phyloP scores from a whole-genome alignment of 92 coral and sea anemone genomes.

The Plumapathes pennacea region DNA sequence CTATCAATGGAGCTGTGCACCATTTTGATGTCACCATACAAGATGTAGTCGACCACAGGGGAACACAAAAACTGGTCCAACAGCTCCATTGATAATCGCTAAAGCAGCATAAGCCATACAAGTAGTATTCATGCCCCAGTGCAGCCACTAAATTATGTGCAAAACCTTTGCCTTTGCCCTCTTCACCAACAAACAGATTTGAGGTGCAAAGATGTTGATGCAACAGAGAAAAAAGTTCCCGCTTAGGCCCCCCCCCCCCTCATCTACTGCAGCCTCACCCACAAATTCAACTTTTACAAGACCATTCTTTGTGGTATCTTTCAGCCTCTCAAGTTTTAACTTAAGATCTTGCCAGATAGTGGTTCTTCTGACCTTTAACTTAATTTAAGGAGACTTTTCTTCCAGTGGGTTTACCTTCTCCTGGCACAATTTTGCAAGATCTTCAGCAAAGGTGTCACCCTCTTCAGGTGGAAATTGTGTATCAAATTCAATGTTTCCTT shows the following conservation, averaged over 20 bases:
- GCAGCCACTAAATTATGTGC: constrained; percentile 53
- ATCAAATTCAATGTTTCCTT: too few species aligned
- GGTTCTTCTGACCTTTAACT: constrained; percentile 5
- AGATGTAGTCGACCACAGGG: constrained; percentile 53
- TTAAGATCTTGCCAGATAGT: not conserved
- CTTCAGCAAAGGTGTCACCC: not conserved
- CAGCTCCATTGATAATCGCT: constrained; percentile 60
- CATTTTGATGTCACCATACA: constrained; percentile 30
- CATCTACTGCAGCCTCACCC: constrained; percentile 47
- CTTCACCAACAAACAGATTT: constrained; percentile 22
- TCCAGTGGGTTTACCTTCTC: not conserved
- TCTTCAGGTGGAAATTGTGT: too few species aligned
- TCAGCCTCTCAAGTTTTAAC: not conserved
- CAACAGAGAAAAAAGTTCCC: constrained; percentile 39
- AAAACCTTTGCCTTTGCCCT: constrained; percentile 36
- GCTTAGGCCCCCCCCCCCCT: constrained; percentile 32
- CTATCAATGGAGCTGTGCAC: constrained; percentile 31
- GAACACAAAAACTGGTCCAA: constrained; percentile 62
- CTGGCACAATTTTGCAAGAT: not conserved
- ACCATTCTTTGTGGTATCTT: constrained; percentile 21
- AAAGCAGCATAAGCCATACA: constrained; percentile 53
- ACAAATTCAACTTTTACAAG: constrained; percentile 49
- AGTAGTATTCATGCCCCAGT: constrained; percentile 44
- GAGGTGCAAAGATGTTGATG: constrained; percentile 20
- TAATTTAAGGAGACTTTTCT: not conserved